Evolutionary conservation across 2,888 invertebrate species (phyloP).

Genomic region (Eupithecia insigniata): DNA sequence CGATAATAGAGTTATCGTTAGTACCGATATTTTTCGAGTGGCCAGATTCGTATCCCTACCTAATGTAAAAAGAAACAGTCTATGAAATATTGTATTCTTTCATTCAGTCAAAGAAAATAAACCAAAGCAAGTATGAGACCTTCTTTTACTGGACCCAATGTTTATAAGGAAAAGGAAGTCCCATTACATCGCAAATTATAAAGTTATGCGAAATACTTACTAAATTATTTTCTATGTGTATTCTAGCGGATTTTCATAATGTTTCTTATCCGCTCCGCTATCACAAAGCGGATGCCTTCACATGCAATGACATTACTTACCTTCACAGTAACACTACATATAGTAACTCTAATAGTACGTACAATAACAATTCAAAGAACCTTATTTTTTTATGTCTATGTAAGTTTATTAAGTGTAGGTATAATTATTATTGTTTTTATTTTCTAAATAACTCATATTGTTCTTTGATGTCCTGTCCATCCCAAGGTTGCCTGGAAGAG

Average conservation of each 20-base stretch:
- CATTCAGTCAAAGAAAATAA: not conserved
- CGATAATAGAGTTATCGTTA: too few species aligned
- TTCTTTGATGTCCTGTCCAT: too few species aligned
- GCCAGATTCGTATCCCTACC: too few species aligned
- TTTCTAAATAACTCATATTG: too few species aligned
- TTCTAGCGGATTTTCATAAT: constrained; percentile 18
- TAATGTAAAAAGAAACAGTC: too few species aligned
- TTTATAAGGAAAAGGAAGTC: constrained; percentile 4
- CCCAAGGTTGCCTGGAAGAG: too few species aligned
- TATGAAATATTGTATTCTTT: not conserved
- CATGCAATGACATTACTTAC: constrained; percentile 7
- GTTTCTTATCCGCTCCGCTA: constrained; percentile 27
- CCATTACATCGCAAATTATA: not conserved
- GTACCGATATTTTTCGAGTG: too few species aligned
- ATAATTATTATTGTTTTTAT: too few species aligned
- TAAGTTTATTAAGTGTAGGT: too few species aligned
- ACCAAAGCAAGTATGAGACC: not conserved
- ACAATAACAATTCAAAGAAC: too few species aligned
- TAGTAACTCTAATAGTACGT: not conserved
- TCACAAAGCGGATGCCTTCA: constrained; percentile 22
- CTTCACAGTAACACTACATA: not conserved
- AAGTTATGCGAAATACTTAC: not conserved
- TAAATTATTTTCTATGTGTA: not conserved
- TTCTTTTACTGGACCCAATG: not conserved
- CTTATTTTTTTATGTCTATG: too few species aligned